A percentile compares a stretch with the other conserved stretches of the same genome.
Evolutionary conservation across 2,797 vertebrate genomes (phyloP).

Genomic region (Hyperoplus immaculatus): DNA sequence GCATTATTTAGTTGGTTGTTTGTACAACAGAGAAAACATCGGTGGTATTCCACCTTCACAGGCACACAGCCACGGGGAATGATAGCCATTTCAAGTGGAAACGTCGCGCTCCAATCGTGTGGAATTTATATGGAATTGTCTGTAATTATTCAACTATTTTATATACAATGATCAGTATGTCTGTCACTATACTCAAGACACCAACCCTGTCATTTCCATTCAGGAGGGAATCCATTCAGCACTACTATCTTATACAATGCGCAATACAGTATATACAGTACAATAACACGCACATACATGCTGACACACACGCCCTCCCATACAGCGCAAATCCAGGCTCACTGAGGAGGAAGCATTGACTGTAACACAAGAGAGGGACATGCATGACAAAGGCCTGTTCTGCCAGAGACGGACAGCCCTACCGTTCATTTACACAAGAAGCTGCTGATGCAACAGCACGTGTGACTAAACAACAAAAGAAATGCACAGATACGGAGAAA

Average conservation of each 20-base stretch:
- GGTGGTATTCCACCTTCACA: slow-evolving; percentile 32
- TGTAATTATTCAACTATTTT: slow-evolving; percentile 34
- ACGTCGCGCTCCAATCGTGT: slow-evolving; percentile 24
- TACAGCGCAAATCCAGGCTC: slow-evolving; percentile 36
- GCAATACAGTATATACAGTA: slow-evolving; percentile 21
- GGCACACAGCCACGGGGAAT: not conserved
- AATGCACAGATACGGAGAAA: not conserved
- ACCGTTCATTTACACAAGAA: slow-evolving; percentile 25
- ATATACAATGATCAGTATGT: slow-evolving; percentile 20
- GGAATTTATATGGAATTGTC: slow-evolving; percentile 30
- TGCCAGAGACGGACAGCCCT: slow-evolving; percentile 23
- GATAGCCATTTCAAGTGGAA: slow-evolving; percentile 7
- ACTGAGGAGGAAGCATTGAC: slow-evolving; percentile 27
- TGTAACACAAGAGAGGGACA: slow-evolving; percentile 33
- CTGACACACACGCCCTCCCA: slow-evolving; percentile 40
- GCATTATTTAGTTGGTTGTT: slow-evolving; percentile 56
- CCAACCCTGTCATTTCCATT: slow-evolving; percentile 57
- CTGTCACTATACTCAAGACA: slow-evolving; percentile 19
- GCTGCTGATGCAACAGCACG: not conserved
- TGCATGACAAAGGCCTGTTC: slow-evolving; percentile 9
- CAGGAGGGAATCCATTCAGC: slow-evolving; percentile 36
- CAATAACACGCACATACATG: slow-evolving; percentile 53
- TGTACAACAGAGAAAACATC: slow-evolving; percentile 46
- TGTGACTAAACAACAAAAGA: not conserved
- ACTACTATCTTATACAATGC: slow-evolving; percentile 2